These are phyloP conservation scores for Saguinus imperator DNA, from an alignment of 2,113 vertebrate genomes.

Conservation along the genomic window DNA sequence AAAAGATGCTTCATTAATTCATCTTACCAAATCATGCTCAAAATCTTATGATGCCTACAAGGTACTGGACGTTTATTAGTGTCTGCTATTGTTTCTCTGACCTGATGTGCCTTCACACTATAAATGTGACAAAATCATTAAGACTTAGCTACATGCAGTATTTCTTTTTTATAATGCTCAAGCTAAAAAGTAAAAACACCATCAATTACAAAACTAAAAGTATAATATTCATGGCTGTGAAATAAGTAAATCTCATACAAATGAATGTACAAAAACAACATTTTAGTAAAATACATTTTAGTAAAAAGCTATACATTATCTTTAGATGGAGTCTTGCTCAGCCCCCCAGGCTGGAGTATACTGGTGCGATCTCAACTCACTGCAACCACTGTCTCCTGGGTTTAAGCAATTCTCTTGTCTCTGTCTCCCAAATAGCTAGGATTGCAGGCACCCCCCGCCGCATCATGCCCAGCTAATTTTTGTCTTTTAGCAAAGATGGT, in stretches of 20 bases:
- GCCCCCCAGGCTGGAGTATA: no score
- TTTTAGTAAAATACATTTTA: not conserved
- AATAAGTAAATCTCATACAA: constrained; percentile 26
- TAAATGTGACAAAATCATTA: not conserved
- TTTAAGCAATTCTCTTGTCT: no score
- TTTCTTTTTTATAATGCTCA: not conserved
- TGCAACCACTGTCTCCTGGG: no score
- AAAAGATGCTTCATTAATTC: not conserved
- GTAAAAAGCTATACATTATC: not conserved
- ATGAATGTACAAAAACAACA: not conserved
- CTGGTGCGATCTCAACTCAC: no score
- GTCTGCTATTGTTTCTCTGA: not conserved
- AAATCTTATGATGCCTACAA: not conserved
- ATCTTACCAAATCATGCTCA: not conserved
- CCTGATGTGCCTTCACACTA: not conserved
- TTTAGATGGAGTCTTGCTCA: no score
- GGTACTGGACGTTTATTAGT: not conserved
- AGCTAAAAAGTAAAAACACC: not conserved
- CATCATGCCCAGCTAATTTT: no score
- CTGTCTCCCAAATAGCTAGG: no score
- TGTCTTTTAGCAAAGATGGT: no score
- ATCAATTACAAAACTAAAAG: constrained; percentile 9
- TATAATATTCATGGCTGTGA: not conserved
- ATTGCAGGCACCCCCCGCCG: no score
- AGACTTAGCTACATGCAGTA: not conserved